Conservation (phyloP, 1,140 invertebrate species). For the Pollicipes pollicipes region DNA sequence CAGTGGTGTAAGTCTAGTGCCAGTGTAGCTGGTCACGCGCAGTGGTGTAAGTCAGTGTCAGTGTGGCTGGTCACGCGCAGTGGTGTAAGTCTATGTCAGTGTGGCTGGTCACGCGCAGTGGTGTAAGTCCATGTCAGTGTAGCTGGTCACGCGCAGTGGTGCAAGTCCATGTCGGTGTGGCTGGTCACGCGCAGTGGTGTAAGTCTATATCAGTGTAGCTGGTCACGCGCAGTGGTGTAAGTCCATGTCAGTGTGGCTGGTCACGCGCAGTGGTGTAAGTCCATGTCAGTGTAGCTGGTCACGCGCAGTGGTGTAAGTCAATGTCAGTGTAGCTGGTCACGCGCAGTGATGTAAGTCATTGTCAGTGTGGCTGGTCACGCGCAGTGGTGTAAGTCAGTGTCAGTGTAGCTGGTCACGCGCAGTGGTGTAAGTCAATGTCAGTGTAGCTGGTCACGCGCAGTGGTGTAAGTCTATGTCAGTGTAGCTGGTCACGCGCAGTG, state of each 20-base stretch:
- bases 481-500: background rate
- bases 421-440: background rate
- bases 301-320: constrained; percentile 9
- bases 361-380: background rate
- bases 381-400: background rate
- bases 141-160: background rate
- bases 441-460: background rate
- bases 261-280: no score
- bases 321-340: constrained; percentile 7
- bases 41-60: no score
- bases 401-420: background rate
- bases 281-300: background rate
- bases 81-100: no score
- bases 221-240: constrained; percentile 3
- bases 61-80: no score
- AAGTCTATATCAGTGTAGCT: constrained; percentile 8
- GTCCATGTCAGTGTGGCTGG: no score
- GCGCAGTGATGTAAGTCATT: background rate
- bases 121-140: constrained; percentile 3
- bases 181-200: constrained; percentile 6
- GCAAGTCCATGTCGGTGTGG: background rate
- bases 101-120: no score
- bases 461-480: background rate
- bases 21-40: no score
- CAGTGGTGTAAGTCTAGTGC: no score